A percentile compares a stretch with the other conserved stretches of the same genome.
These are phyloP conservation scores for Choristoneura fumiferana DNA, from an alignment of 1,140 invertebrate genomes.

Conservation along the genomic window DNA sequence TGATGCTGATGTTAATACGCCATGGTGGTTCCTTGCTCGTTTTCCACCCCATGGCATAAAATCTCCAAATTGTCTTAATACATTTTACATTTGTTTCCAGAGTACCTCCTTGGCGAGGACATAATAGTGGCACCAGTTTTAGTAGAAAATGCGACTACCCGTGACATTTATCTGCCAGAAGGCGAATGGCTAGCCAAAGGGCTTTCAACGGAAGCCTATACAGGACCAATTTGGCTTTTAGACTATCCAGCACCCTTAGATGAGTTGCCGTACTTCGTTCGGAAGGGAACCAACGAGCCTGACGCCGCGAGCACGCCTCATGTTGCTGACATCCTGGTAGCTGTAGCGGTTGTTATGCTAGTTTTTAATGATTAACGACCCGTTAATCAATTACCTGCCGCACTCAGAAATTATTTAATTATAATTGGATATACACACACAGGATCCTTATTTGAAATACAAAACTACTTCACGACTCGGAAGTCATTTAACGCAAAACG, in stretches of 20 bases:
- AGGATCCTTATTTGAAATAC: too few relatives aligned
- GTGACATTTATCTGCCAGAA: conserved; percentile 84
- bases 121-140: conserved; percentile 86
- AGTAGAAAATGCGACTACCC: conserved; percentile 75
- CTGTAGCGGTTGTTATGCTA: too few relatives aligned
- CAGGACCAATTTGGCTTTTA: conserved; percentile 77
- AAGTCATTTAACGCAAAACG: too few relatives aligned
- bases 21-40: too few relatives aligned
- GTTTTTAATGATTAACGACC: too few relatives aligned
- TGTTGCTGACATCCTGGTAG: background rate
- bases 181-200: conserved; percentile 79
- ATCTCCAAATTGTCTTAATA: too few relatives aligned
- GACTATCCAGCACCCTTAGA: conserved; percentile 82
- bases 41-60: too few relatives aligned
- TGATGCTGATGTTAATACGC: too few relatives aligned
- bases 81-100: conserved; percentile 54
- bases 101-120: conserved; percentile 86
- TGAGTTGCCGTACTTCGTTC: conserved; percentile 80
- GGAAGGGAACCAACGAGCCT: background rate
- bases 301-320: background rate
- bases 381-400: too few relatives aligned
- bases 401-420: too few relatives aligned
- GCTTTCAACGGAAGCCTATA: conserved; percentile 30
- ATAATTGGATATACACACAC: too few relatives aligned
- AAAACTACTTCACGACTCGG: too few relatives aligned